These are phyloP conservation scores for Leuciscus waleckii DNA, from an alignment of 2,797 vertebrate species.

Conservation along the genomic window DNA sequence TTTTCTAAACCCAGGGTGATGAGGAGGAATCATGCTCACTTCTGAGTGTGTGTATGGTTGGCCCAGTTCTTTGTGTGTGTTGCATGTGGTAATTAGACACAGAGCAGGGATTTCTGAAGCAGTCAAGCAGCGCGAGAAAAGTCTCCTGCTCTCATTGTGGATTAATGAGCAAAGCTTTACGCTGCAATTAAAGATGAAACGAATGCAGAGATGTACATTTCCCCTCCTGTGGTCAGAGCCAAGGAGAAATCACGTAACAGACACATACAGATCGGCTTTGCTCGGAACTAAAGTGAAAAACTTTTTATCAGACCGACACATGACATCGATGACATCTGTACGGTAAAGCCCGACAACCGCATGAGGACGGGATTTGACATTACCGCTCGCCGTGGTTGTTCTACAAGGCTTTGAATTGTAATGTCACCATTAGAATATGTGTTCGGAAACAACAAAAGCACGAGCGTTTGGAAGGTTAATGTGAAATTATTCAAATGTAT, in stretches of 20 bases:
- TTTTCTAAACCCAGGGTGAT: conserved; percentile 29
- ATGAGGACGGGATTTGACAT: conserved; percentile 28
- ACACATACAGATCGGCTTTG: not conserved
- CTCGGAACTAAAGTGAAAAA: not conserved
- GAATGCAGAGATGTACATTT: conserved; percentile 44
- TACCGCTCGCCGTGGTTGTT: conserved; percentile 25
- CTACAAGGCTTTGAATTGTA: conserved; percentile 68
- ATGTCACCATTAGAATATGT: conserved; percentile 73
- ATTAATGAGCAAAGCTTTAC: conserved; percentile 55
- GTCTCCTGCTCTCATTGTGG: conserved; percentile 42
- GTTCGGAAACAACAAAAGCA: conserved; percentile 68
- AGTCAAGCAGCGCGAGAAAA: conserved; percentile 44
- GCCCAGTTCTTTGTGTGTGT: conserved; percentile 15
- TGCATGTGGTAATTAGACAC: conserved; percentile 41
- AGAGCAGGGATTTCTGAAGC: conserved; percentile 41
- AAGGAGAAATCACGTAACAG: not conserved
- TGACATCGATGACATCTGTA: conserved; percentile 9
- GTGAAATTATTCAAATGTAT: conserved; percentile 80
- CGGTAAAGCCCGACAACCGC: not conserved
- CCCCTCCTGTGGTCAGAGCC: conserved; percentile 19
- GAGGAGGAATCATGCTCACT: conserved; percentile 8
- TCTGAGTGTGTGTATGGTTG: not conserved
- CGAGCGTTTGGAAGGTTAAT: conserved; percentile 69
- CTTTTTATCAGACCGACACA: not conserved
- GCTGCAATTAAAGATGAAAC: conserved; percentile 53